Conservation (phyloP, 2,888 invertebrate species). For the Watsonalla cultraria region DNA sequence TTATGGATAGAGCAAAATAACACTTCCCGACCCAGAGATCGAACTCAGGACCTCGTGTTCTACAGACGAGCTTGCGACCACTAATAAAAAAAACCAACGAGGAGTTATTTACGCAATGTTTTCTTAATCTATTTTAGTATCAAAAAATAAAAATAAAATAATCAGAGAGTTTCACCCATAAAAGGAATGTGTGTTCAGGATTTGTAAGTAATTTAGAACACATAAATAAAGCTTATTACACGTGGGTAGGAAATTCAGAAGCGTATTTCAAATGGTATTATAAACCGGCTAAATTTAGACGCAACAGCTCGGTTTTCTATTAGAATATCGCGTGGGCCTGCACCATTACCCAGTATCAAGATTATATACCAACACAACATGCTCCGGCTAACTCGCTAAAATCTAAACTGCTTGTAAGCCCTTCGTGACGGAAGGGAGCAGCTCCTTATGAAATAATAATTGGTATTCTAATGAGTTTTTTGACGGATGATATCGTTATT, state of each 20-base stretch:
- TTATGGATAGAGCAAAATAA: too few relatives aligned
- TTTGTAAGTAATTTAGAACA: too few relatives aligned
- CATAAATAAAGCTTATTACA: not conserved
- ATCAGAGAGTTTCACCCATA: too few relatives aligned
- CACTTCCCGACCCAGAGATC: too few relatives aligned
- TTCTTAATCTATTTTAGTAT: too few relatives aligned
- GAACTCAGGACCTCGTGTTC: too few relatives aligned
- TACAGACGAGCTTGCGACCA: too few relatives aligned
- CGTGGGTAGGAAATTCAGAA: not conserved
- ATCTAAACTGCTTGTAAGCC: constrained; percentile 34
- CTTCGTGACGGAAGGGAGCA: constrained; percentile 12
- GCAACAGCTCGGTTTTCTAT: constrained; percentile 12
- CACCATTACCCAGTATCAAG: constrained; percentile 32
- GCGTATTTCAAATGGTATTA: not conserved
- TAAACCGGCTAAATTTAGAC: constrained; percentile 4
- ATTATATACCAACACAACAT: constrained; percentile 40
- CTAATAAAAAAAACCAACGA: too few relatives aligned
- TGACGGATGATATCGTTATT: not conserved
- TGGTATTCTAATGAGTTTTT: not conserved
- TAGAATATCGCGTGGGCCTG: constrained; percentile 32
- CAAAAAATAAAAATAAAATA: too few relatives aligned
- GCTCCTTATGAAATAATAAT: constrained; percentile 5
- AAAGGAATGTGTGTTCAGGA: too few relatives aligned
- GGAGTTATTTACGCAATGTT: too few relatives aligned
- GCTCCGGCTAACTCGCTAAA: constrained; percentile 23